Conservation (phyloP, 2,113 vertebrate species). For the Limnothrissa miodon region DNA sequence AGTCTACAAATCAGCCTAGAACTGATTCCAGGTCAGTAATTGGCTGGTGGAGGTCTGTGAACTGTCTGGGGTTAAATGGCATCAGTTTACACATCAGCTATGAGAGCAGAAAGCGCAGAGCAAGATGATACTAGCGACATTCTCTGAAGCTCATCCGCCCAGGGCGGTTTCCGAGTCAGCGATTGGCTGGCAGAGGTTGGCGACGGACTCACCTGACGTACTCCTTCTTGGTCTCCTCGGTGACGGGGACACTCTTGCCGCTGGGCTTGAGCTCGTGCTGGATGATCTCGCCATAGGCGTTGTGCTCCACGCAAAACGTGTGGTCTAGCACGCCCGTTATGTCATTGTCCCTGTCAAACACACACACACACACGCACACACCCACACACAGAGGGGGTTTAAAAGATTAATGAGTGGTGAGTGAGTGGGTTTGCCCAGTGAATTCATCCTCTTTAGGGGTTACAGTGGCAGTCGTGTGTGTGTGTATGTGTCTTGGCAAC, state of each 20-base stretch:
- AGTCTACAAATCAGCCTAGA: neutral
- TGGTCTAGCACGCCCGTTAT: constrained; percentile 98
- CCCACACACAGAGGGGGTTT: neutral
- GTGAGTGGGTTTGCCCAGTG: neutral
- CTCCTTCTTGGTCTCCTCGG: constrained; percentile 97
- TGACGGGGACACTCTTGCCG: constrained; percentile 91
- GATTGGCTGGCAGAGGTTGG: neutral
- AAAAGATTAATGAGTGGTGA: neutral
- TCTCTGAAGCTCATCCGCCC: too few species aligned
- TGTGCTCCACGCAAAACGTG: constrained; percentile 98
- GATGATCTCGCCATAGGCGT: constrained; percentile 96
- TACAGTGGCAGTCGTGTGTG: neutral
- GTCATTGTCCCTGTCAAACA: constrained; percentile 87
- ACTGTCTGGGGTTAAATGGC: neutral
- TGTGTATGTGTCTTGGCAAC: neutral
- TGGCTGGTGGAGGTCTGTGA: neutral
- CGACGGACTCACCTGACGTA: constrained; percentile 83
- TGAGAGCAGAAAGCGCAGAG: too few species aligned
- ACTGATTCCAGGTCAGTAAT: neutral
- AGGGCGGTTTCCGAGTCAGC: too few species aligned
- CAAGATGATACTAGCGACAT: too few species aligned
- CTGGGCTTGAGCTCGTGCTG: constrained; percentile 98
- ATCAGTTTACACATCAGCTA: neutral
- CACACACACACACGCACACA: constrained; percentile 29
- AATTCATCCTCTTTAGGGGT: neutral